Evolutionary conservation across 2,113 vertebrate species (phyloP).

Genomic region (Nothobranchius kuhntae): DNA sequence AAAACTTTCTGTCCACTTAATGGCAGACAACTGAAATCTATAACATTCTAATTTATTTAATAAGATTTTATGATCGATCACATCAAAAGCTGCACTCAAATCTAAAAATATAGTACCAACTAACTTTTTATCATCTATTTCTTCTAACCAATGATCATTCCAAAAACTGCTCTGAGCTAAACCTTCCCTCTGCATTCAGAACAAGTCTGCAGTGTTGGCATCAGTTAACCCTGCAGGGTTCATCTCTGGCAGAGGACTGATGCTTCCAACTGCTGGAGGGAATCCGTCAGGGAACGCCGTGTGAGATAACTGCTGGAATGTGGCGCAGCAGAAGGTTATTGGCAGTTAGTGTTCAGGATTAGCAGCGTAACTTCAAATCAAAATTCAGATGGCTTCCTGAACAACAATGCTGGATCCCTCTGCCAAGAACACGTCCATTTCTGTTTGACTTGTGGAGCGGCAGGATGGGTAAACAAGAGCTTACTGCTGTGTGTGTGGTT

Average conservation of each 20-base stretch:
- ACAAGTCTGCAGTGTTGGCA: constrained; percentile 12
- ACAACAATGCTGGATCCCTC: not conserved
- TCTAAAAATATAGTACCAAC: too few species aligned
- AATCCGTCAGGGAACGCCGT: constrained; percentile 18
- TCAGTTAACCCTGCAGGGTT: constrained; percentile 7
- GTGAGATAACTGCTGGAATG: constrained; percentile 14
- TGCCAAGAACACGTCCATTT: not conserved
- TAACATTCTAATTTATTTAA: too few species aligned
- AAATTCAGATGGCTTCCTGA: not conserved
- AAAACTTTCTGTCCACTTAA: too few species aligned
- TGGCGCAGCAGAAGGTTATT: constrained; percentile 3
- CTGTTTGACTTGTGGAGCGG: constrained; percentile 8
- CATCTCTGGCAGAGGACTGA: not conserved
- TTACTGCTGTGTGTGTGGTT: constrained; percentile 3
- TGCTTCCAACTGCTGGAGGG: constrained; percentile 17
- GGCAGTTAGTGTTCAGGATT: constrained; percentile 8
- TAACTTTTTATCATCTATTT: too few species aligned
- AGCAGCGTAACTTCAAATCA: constrained; percentile 6
- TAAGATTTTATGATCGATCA: too few species aligned
- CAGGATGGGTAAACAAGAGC: constrained; percentile 11
- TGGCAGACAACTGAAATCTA: too few species aligned
- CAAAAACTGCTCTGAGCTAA: not conserved
- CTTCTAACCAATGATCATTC: too few species aligned
- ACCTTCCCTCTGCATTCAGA: constrained; percentile 5
- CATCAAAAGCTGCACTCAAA: too few species aligned